phyloP scores from a whole-genome alignment of 2,888 invertebrate species.

The Ichneumoninae sp. region DNA sequence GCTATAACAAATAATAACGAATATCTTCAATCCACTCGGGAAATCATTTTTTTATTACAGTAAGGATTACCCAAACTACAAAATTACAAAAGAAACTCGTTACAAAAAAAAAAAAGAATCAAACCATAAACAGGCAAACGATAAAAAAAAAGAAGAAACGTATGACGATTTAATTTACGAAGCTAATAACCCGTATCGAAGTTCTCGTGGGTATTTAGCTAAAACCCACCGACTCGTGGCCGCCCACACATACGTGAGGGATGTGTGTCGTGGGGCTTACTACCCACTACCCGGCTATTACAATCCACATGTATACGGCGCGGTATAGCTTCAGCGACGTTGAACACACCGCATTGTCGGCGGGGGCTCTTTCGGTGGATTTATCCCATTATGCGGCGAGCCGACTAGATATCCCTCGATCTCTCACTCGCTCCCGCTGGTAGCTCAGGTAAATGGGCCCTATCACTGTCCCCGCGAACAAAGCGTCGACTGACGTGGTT shows the following conservation, averaged over 20 bases:
- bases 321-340: conserved; percentile 24
- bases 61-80: too few species aligned
- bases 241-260: not conserved
- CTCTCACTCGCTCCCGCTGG: conserved; percentile 41
- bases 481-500: conserved; percentile 80
- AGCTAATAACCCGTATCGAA: not conserved
- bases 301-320: conserved; percentile 14
- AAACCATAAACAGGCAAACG: not conserved
- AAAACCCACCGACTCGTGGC: not conserved
- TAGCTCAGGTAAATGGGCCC: conserved; percentile 70
- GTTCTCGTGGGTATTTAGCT: not conserved
- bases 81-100: too few species aligned
- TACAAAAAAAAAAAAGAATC: too few species aligned
- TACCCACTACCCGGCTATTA: conserved; percentile 35
- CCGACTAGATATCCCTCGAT: conserved; percentile 59
- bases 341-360: conserved; percentile 59
- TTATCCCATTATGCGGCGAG: conserved; percentile 63
- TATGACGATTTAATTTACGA: not conserved
- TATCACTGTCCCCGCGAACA: conserved; percentile 81
- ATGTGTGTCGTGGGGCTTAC: conserved; percentile 2
- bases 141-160: not conserved
- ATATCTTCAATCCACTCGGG: too few species aligned
- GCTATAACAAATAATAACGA: too few species aligned
- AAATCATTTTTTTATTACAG: too few species aligned
- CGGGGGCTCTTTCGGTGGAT: conserved; percentile 58